These are phyloP conservation scores for Perithous albicinctus DNA, from an alignment of 2,888 invertebrate genomes.

Conservation along the genomic window DNA sequence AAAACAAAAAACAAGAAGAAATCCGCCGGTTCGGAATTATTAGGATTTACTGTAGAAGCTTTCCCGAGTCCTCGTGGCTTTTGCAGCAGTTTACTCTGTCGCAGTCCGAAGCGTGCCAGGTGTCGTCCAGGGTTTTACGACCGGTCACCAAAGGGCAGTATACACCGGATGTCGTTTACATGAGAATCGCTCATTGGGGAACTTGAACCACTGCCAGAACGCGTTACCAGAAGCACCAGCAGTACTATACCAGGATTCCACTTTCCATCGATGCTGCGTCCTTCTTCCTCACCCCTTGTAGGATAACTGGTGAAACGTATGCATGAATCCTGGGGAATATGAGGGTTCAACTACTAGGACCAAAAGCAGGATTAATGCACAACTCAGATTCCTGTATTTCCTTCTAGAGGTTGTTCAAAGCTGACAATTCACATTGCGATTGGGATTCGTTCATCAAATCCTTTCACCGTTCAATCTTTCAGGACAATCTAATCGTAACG, in stretches of 20 bases:
- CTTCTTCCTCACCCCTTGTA: slow-evolving; percentile 16
- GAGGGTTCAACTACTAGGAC: not conserved
- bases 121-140: slow-evolving; percentile 75
- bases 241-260: slow-evolving; percentile 36
- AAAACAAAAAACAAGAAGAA: too few species aligned
- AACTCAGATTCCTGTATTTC: not conserved
- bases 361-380: not conserved
- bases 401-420: slow-evolving; percentile 68
- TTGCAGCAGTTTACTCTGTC: not conserved
- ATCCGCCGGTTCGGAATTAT: slow-evolving; percentile 11
- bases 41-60: not conserved
- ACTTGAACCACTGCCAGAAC: slow-evolving; percentile 43
- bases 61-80: not conserved
- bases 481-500: not conserved
- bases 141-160: slow-evolving; percentile 81
- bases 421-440: slow-evolving; percentile 69
- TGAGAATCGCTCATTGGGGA: slow-evolving; percentile 79
- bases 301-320: slow-evolving; percentile 13
- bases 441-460: slow-evolving; percentile 2
- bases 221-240: slow-evolving; percentile 34
- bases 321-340: slow-evolving; percentile 8
- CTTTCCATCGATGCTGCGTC: slow-evolving; percentile 47
- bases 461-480: slow-evolving; percentile 1
- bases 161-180: slow-evolving; percentile 81
- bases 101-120: slow-evolving; percentile 53